Percentiles rank a stretch among this genome's conserved stretches.
Conservation (phyloP, 2,888 invertebrate genomes). For the Lithophane ornitopus region DNA sequence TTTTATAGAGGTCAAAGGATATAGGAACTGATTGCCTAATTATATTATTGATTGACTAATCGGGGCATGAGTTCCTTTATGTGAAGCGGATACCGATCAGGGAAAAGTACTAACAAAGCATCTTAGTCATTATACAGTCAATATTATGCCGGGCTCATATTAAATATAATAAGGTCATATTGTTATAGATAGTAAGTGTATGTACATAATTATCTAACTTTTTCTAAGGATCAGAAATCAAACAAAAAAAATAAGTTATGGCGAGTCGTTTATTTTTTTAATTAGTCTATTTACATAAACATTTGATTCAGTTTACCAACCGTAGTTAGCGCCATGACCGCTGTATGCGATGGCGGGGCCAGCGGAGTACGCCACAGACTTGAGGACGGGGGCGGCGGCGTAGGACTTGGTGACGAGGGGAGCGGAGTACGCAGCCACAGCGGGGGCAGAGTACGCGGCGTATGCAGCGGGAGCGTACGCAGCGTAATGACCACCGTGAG, state of each 20-base stretch:
- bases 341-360: slow-evolving; percentile 91
- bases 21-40: slow-evolving; percentile 24
- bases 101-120: slow-evolving; percentile 12
- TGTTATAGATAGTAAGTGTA: neutral
- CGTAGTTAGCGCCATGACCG: slow-evolving; percentile 92
- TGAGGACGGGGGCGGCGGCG: slow-evolving; percentile 79
- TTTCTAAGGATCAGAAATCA: slow-evolving; percentile 38
- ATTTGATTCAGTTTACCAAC: slow-evolving; percentile 89
- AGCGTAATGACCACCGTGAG: slow-evolving; percentile 55
- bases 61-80: slow-evolving; percentile 19
- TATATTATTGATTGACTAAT: no score
- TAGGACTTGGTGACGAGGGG: slow-evolving; percentile 72
- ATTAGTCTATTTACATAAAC: slow-evolving; percentile 77
- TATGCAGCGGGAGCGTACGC: slow-evolving; percentile 81
- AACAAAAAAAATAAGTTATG: slow-evolving; percentile 63
- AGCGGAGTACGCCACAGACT: slow-evolving; percentile 89
- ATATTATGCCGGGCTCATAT: neutral
- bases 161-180: neutral
- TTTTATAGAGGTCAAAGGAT: slow-evolving; percentile 18
- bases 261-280: slow-evolving; percentile 74
- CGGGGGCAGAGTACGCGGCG: slow-evolving; percentile 74
- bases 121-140: neutral
- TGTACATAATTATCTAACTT: neutral
- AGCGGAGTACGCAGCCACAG: slow-evolving; percentile 78
- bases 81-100: slow-evolving; percentile 26